These are phyloP conservation scores for Gallinago nigripennis DNA, from an alignment of 2,797 vertebrate genomes.

Conservation along the genomic window DNA sequence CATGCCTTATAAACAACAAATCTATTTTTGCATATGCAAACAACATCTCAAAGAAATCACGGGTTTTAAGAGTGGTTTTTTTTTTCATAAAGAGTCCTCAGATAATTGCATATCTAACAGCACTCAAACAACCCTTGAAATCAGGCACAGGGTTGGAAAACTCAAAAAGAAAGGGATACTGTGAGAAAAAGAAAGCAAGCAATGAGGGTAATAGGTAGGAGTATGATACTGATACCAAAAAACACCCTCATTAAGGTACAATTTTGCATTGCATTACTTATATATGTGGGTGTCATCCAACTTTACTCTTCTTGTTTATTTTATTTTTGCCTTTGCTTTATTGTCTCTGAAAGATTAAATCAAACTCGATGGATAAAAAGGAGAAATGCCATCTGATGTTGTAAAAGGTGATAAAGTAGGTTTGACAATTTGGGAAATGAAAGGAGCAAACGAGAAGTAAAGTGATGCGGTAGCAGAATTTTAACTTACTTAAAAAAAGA, in stretches of 20 bases:
- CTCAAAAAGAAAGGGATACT: not conserved
- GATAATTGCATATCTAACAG: not conserved
- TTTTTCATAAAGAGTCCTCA: not conserved
- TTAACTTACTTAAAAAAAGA: not conserved
- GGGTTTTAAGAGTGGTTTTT: not conserved
- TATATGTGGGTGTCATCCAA: not conserved
- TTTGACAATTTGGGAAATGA: not conserved
- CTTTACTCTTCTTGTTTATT: not conserved
- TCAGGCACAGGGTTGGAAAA: not conserved
- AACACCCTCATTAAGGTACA: accelerated
- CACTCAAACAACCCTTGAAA: not conserved
- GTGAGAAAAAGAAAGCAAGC: not conserved
- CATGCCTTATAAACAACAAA: accelerated
- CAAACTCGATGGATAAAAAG: not conserved
- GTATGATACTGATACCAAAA: not conserved
- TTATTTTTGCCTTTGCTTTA: not conserved
- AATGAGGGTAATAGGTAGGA: not conserved
- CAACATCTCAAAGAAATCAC: not conserved
- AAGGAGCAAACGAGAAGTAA: not conserved
- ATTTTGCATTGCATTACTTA: not conserved
- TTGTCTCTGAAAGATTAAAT: not conserved
- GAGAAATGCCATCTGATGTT: not conserved
- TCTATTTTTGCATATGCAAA: not conserved
- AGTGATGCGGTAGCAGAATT: not conserved
- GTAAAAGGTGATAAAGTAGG: not conserved